Base-by-base conservation (phyloP, 1,140 invertebrate genomes). In the Philaenus spumarius region DNA sequence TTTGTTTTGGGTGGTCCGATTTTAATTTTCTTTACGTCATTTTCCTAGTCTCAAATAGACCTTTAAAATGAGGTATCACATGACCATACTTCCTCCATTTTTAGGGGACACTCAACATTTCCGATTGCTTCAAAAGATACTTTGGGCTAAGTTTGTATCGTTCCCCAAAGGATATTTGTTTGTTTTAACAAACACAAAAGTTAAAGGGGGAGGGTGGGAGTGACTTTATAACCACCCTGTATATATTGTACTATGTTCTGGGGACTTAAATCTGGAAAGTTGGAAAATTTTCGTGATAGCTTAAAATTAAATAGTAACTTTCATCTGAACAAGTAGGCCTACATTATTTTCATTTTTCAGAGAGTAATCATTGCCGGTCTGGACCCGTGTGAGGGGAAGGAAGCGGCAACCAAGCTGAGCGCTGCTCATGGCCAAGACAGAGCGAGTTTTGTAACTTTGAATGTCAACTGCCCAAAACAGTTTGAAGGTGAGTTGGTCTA, bases 401-500 rank as follows among this genome's bases (percentile, higher is more conserved):
- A 42, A 34, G 63, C 58, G n/a, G 56, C 30, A 6, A 43, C 54
- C 24, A 19, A 53, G 11, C 40, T 64, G 9, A 59, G 52, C 26
- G 47, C 59, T 5, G 42, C 5, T 2, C 42, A 62, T 35, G 63
- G 63, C n/a, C 34, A 54, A 51, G 47, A 60, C 15, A 45, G 43
- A 50, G 34, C 26, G 7, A 60, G 55, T 34, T 64, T 53, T 37
- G 34, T 62, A 14, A 47, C 50, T 15, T 39, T 62, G 46, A 46
- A 64, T 39, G 51, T 62, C 23, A 42, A 47, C 5, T 55, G 39
- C 14, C 35, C 43, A 12, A 30, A 57, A 34, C 47, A 64, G 4
- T 59, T 64, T 53, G 57, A 62, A 58, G 57, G 60, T 62, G 47
- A 54, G 30, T 9, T 39, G n/a, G n/a, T n/a, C n/a, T n/a, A n/a